These are phyloP conservation scores for Camponotus floridanus DNA, from an alignment of 1,140 invertebrate species.

Conservation along the genomic window DNA sequence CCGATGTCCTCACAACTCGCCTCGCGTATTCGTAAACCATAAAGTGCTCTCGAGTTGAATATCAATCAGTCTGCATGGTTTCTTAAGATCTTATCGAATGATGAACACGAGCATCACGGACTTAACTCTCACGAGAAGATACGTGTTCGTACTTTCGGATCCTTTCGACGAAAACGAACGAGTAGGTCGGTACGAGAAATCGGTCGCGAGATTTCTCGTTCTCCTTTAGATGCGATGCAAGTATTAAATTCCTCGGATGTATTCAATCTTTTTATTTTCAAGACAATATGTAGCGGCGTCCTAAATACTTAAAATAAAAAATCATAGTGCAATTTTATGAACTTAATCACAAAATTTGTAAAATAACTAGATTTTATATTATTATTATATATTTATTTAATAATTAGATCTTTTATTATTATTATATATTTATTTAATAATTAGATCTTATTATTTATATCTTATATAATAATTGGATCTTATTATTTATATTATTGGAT, in stretches of 20 bases:
- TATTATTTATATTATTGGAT: no score
- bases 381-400: no score
- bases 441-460: no score
- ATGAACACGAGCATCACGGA: constrained; percentile 40
- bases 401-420: no score
- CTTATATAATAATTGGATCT: no score
- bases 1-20: constrained; percentile 52
- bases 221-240: not conserved
- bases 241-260: not conserved
- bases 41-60: constrained; percentile 69
- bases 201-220: constrained; percentile 24
- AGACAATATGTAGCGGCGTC: not conserved
- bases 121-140: constrained; percentile 28
- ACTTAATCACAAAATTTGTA: no score
- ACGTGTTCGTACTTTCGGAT: constrained; percentile 59
- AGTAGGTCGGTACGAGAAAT: constrained; percentile 19
- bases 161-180: constrained; percentile 22
- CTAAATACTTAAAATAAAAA: not conserved
- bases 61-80: constrained; percentile 62
- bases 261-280: constrained; percentile 2
- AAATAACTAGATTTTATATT: no score
- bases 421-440: no score
- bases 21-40: constrained; percentile 72
- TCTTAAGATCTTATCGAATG: constrained; percentile 66
- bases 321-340: not conserved